Conservation (phyloP, 2,113 vertebrate genomes). For the Himantopus leucocephalus region DNA sequence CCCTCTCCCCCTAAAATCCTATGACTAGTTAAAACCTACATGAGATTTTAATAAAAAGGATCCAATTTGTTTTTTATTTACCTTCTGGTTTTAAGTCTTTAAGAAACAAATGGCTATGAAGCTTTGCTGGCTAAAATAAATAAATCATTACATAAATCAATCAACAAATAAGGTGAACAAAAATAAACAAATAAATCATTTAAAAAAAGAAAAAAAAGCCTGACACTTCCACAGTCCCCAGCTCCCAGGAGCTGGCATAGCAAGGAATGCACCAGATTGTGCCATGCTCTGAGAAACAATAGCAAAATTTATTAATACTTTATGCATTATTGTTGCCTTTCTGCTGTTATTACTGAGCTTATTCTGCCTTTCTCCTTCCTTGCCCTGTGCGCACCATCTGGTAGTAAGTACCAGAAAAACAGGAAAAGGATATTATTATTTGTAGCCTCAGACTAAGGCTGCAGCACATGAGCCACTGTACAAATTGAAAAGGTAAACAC, state of each 20-base stretch:
- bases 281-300: not conserved
- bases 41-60: not conserved
- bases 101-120: not conserved
- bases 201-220: not conserved
- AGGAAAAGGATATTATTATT: not conserved
- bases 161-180: not conserved
- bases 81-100: not conserved
- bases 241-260: not conserved
- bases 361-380: not conserved
- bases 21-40: not conserved
- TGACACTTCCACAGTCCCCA: not conserved
- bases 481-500: not conserved
- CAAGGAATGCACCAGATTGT: not conserved
- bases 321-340: not conserved
- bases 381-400: not conserved
- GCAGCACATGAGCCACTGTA: not conserved
- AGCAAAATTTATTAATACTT: conserved; percentile 7
- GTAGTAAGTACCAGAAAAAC: not conserved
- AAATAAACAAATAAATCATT: not conserved
- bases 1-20: not conserved
- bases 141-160: conserved; percentile 30
- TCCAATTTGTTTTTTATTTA: not conserved
- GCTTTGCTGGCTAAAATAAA: not conserved
- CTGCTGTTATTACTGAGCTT: not conserved
- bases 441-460: not conserved